phyloP scores from a whole-genome alignment of 2,113 vertebrate species.

The Chamaea fasciata region DNA sequence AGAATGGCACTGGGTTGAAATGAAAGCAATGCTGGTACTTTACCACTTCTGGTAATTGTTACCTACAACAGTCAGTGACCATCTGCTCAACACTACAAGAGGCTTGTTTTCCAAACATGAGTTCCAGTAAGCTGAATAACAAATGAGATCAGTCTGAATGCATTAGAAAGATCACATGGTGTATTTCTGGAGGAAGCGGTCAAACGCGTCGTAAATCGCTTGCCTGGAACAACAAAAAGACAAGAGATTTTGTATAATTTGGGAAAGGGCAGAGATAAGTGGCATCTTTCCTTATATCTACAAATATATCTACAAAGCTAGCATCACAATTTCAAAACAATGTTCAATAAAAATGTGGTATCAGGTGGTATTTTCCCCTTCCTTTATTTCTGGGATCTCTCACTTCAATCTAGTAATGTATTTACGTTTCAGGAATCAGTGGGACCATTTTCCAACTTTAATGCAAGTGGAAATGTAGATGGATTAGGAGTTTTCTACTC shows the following conservation, averaged over 20 bases:
- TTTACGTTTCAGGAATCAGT: not conserved
- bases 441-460: not conserved
- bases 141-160: not conserved
- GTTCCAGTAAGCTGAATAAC: not conserved
- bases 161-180: constrained; percentile 29
- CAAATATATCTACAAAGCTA: not conserved
- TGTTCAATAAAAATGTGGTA: not conserved
- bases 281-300: not conserved
- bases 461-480: not conserved
- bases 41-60: not conserved
- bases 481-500: not conserved
- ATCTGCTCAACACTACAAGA: not conserved
- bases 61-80: not conserved
- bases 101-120: not conserved
- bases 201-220: constrained; percentile 94
- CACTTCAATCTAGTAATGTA: not conserved
- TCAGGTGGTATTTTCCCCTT: not conserved
- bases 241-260: not conserved
- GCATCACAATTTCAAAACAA: not conserved
- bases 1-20: not conserved
- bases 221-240: constrained; percentile 69
- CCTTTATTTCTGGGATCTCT: not conserved
- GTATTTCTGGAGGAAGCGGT: constrained; percentile 90
- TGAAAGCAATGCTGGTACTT: not conserved
- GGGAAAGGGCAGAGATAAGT: not conserved